Evolutionary conservation across 2,888 invertebrate species (phyloP).

Genomic region (Heliconius sara): DNA sequence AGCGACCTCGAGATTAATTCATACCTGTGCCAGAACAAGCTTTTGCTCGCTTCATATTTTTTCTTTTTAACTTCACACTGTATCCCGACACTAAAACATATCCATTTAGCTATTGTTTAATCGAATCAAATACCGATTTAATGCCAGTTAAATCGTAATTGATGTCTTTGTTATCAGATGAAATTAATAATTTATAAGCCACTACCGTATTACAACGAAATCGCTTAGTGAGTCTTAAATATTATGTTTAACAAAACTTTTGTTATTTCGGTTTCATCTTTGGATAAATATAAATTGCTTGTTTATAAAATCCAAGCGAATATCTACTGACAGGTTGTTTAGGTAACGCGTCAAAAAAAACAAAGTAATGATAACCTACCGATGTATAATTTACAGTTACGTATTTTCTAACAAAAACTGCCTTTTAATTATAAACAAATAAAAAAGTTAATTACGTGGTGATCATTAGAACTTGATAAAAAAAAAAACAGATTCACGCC

Average conservation of each 20-base stretch:
- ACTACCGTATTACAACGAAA: not conserved
- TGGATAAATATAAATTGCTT: not conserved
- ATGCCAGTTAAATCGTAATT: no score
- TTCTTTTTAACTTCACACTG: no score
- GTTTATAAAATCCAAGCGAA: not conserved
- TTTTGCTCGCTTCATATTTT: not conserved
- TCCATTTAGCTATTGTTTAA: no score
- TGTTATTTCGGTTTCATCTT: not conserved
- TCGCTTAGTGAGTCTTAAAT: not conserved
- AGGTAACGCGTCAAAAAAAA: not conserved
- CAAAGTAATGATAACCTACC: not conserved
- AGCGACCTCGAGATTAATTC: constrained; percentile 2
- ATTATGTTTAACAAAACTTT: not conserved
- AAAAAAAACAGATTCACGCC: no score
- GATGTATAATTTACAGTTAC: constrained; percentile 9
- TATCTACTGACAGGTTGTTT: not conserved
- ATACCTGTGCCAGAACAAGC: constrained; percentile 9
- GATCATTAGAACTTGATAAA: no score
- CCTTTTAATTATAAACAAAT: not conserved
- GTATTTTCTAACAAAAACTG: not conserved
- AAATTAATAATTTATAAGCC: no score
- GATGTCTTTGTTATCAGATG: no score
- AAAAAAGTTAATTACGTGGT: not conserved
- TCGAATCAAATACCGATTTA: no score
- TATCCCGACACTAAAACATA: no score